Base-by-base conservation (phyloP, 1,140 invertebrate species). In the Euura saliciscinereae region DNA sequence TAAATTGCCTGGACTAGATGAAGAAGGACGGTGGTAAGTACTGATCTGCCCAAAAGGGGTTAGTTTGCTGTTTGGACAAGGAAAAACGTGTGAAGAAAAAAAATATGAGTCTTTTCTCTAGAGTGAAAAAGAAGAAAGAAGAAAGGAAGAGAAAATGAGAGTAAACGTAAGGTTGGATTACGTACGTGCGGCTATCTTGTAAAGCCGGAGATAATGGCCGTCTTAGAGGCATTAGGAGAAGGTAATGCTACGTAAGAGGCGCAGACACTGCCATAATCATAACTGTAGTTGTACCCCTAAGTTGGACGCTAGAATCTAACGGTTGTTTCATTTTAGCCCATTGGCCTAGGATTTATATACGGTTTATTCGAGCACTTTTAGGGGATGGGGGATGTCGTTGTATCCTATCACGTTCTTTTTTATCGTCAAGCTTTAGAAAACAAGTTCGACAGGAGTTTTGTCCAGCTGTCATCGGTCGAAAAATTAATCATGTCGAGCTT, bases 211-310 rank as follows among this genome's bases (percentile, higher is more conserved):
- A 68, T 77, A 77, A 79, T 71, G 69, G 71, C 66, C 73, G 71
- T 74, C 75, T 78, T 70, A 79, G 51, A n/a, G 13, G 51, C 51
- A 8, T 59, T n/a, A 59, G 72, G 77, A 79, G 76, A 73, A 71
- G 73, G 78, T 80, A 79, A 80, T 82, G 78, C 74, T 78, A 71
- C 70, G 73, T 76, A 77, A 79, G 73, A 65, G 51, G 65, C 69
- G 73, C 75, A 28, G 28, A 28, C 28, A 78, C 76, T 80, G 68
- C 76, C 76, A 79, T 82, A 82, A 82, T 78, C 79, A 76, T 82
- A 80, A 82, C 81, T 82, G 81, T 80, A 82, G 76, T 79, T 78
- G 75, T 74, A 66, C 68, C 51, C 51, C 45, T 43, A 67, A 64
- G 66, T 67, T 67, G 66, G 43, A 67, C 8, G 42, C 11, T 28